phyloP scores from a whole-genome alignment of 2,113 vertebrate genomes.

The Helogale parvula region DNA sequence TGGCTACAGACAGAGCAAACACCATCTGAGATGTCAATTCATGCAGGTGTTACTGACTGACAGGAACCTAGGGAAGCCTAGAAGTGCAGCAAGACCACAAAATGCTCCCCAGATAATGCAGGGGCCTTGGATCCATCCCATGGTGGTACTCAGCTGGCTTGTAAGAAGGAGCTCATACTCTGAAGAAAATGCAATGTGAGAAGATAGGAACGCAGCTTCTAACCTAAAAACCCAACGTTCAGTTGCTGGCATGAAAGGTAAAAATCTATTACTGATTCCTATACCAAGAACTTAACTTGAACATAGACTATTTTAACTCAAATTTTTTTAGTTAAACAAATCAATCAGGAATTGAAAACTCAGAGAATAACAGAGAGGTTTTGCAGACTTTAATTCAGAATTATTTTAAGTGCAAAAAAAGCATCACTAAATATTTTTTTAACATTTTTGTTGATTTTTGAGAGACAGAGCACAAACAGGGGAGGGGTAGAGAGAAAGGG shows the following conservation, averaged over 20 bases:
- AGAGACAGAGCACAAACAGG: no score
- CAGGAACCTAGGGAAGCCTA: neutral
- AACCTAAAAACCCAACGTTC: neutral
- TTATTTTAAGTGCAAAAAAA: neutral
- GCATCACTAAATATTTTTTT: neutral
- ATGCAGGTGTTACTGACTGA: neutral
- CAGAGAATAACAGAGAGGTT: neutral
- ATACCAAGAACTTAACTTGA: neutral
- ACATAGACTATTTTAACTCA: neutral
- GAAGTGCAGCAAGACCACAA: neutral
- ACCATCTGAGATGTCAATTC: neutral
- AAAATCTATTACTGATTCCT: neutral
- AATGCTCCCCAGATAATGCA: neutral
- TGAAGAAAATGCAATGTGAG: neutral
- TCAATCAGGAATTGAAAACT: neutral
- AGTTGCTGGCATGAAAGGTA: neutral
- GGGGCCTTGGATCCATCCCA: neutral
- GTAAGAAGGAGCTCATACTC: neutral
- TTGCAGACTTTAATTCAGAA: neutral
- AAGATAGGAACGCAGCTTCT: neutral
- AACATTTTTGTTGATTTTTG: no score
- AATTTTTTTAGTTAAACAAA: neutral
- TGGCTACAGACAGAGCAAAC: neutral
- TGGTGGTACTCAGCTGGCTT: neutral
- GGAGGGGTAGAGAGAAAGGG: no score